Conservation (phyloP, 2,113 vertebrate species). For the Lasiurus borealis region DNA sequence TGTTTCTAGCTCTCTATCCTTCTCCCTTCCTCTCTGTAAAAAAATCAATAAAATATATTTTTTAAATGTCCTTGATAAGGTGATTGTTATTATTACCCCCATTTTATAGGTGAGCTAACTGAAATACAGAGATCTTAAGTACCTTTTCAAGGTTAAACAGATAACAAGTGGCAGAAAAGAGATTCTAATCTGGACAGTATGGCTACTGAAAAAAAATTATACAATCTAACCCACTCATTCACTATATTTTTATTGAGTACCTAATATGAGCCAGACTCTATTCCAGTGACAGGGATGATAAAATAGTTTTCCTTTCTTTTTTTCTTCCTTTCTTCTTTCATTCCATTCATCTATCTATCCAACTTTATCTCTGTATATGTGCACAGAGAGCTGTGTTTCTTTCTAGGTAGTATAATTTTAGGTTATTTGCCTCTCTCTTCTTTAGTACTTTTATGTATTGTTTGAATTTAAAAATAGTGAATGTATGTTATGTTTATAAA, state of each 20-base stretch:
- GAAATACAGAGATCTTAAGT: neutral
- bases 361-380: neutral
- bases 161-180: neutral
- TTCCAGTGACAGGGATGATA: neutral
- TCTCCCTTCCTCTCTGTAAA: no score
- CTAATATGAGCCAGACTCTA: neutral
- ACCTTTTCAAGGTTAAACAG: neutral
- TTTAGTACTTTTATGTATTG: conserved; percentile 17
- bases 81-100: neutral
- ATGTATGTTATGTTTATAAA: conserved; percentile 48
- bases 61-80: neutral
- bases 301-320: neutral
- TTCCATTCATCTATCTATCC: neutral
- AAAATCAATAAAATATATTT: no score
- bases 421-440: conserved; percentile 8
- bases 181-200: neutral
- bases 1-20: no score
- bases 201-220: neutral
- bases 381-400: neutral
- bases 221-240: neutral
- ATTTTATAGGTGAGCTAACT: neutral
- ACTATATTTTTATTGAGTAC: neutral
- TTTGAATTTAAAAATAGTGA: conserved; percentile 55
- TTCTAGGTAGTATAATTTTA: conserved; percentile 2
- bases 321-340: neutral